These are phyloP conservation scores for Ianthella basta DNA, from an alignment of 37 sponge, comb jelly and placozoan genomes.

Conservation along the genomic window DNA sequence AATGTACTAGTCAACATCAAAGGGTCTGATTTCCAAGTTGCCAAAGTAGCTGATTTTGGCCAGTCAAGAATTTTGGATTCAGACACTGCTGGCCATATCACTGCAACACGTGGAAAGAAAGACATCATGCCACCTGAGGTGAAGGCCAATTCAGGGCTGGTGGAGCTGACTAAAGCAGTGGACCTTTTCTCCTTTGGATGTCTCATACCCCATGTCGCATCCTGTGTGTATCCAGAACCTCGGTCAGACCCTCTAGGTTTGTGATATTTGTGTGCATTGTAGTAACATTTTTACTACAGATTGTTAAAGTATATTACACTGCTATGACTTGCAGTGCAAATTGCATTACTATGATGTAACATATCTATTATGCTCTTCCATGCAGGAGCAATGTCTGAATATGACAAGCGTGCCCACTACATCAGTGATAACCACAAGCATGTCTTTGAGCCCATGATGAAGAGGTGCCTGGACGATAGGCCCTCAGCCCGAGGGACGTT, in stretches of 20 bases:
- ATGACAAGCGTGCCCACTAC: background rate
- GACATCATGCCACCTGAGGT: slow-evolving; percentile 32
- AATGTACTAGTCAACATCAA: background rate
- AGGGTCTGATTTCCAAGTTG: background rate
- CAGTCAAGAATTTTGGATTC: background rate
- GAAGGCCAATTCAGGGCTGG: background rate
- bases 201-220: background rate
- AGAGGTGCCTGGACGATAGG: background rate
- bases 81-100: no score
- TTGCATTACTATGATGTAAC: no score
- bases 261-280: no score
- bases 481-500: background rate
- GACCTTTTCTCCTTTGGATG: slow-evolving; percentile 31
- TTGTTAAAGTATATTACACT: no score
- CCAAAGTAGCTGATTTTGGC: slow-evolving; percentile 12
- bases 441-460: background rate
- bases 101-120: no score
- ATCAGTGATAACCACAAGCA: background rate
- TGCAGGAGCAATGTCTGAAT: background rate
- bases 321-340: no score
- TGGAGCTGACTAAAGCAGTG: background rate
- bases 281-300: no score
- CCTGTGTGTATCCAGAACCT: background rate
- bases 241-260: no score
- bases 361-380: no score